A percentile compares a stretch with the other conserved stretches of the same genome.
Conservation (phyloP, 64 coral and sea anemone genomes). For the Porites lutea region DNA sequence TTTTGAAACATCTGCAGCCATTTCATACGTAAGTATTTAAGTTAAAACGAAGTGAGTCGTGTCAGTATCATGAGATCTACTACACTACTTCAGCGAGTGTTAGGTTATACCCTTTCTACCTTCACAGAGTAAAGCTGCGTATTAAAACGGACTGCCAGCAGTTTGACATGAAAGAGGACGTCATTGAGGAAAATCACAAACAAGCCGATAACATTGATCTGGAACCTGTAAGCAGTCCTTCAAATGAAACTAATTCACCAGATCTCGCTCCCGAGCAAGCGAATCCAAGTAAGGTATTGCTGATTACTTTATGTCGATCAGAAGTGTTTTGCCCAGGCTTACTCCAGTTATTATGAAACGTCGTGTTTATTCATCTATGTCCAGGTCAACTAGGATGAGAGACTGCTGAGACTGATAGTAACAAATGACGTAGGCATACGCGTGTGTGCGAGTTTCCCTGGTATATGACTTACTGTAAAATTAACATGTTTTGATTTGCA, state of each 20-base stretch:
- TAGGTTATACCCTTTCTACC: not conserved
- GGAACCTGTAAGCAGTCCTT: conserved; percentile 8
- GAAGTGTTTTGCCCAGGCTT: too few species aligned
- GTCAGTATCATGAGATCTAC: too few species aligned
- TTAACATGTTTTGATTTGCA: too few species aligned
- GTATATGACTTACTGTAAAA: too few species aligned
- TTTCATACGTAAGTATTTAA: conserved; percentile 92
- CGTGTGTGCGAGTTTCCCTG: too few species aligned
- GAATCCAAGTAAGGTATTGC: not conserved
- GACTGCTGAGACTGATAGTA: too few species aligned
- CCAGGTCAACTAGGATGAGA: too few species aligned
- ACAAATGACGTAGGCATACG: too few species aligned
- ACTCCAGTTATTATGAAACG: too few species aligned
- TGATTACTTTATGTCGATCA: not conserved
- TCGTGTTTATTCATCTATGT: too few species aligned
- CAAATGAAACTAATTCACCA: not conserved
- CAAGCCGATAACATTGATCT: not conserved
- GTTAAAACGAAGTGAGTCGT: not conserved
- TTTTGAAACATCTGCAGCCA: conserved; percentile 65
- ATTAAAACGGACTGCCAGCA: conserved; percentile 93
- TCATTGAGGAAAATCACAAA: conserved; percentile 31
- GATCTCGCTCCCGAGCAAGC: not conserved
- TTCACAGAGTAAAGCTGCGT: conserved; percentile 81
- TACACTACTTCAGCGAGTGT: not conserved
- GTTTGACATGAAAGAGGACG: conserved; percentile 85